These are phyloP conservation scores for Notothenia rossii DNA, from an alignment of 2,113 vertebrate genomes.

Conservation along the genomic window DNA sequence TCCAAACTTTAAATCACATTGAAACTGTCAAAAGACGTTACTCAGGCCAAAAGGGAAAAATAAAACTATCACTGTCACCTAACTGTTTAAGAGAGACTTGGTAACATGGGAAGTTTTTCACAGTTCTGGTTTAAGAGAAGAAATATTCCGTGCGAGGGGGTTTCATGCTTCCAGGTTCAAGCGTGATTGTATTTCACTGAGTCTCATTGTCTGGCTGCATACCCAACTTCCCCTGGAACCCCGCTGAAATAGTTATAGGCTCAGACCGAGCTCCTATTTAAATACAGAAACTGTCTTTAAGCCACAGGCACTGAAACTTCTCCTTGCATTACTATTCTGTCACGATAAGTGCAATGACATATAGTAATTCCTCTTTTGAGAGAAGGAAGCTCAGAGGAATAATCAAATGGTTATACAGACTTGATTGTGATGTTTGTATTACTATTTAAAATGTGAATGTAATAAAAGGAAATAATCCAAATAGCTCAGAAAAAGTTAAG, in stretches of 20 bases:
- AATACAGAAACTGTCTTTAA: slow-evolving; percentile 5
- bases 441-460: not conserved
- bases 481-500: not conserved
- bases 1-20: not conserved
- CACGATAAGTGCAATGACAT: not conserved
- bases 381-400: not conserved
- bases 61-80: not conserved
- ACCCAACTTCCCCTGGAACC: slow-evolving; percentile 10
- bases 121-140: not conserved
- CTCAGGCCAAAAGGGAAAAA: not conserved
- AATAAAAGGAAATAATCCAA: not conserved
- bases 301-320: slow-evolving; percentile 23
- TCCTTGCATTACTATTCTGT: not conserved
- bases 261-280: not conserved
- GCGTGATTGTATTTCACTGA: slow-evolving; percentile 16
- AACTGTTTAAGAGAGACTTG: not conserved
- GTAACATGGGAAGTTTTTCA: not conserved
- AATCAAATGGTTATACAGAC: not conserved
- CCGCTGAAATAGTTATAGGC: not conserved
- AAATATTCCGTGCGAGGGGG: slow-evolving; percentile 23
- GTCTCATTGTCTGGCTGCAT: slow-evolving; percentile 17
- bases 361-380: slow-evolving; percentile 8
- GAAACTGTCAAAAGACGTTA: not conserved
- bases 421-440: not conserved
- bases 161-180: slow-evolving; percentile 11